A percentile compares a stretch with the other conserved stretches of the same genome.
phyloP scores from a whole-genome alignment of 2,113 vertebrate genomes.

The Martes martes region DNA sequence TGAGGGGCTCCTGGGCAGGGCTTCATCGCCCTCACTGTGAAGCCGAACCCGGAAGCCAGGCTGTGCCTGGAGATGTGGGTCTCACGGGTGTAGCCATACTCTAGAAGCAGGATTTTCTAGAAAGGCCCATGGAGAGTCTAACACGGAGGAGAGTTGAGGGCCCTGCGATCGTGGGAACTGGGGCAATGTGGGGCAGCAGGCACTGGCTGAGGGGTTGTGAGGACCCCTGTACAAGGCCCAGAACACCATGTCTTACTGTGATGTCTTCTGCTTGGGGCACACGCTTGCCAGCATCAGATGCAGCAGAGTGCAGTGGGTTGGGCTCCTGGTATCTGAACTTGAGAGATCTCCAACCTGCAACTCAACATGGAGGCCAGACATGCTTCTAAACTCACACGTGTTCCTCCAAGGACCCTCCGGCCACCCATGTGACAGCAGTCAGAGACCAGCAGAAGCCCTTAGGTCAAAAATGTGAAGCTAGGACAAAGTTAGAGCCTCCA shows the following conservation, averaged over 20 bases:
- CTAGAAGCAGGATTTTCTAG: neutral
- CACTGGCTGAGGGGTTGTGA: neutral
- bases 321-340: neutral
- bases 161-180: neutral
- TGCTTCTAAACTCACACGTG: neutral
- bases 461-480: neutral
- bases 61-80: neutral
- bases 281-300: fast-evolving
- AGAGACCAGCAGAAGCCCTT: neutral
- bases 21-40: neutral
- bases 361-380: neutral
- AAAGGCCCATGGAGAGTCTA: neutral
- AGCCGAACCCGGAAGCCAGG: neutral
- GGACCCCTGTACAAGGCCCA: no score
- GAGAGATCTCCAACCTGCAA: neutral
- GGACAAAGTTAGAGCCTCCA: neutral
- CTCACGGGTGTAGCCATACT: neutral
- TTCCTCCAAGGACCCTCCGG: neutral
- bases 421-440: neutral
- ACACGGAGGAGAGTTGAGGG: neutral
- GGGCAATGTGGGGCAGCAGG: neutral
- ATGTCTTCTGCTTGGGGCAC: neutral
- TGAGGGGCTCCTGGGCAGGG: neutral
- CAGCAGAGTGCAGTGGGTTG: neutral
- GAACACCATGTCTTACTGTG: neutral